Percentiles rank a stretch among this genome's conserved stretches.
Evolutionary conservation across 2,113 vertebrate species (phyloP).

Genomic region (Elanus axillaris): DNA sequence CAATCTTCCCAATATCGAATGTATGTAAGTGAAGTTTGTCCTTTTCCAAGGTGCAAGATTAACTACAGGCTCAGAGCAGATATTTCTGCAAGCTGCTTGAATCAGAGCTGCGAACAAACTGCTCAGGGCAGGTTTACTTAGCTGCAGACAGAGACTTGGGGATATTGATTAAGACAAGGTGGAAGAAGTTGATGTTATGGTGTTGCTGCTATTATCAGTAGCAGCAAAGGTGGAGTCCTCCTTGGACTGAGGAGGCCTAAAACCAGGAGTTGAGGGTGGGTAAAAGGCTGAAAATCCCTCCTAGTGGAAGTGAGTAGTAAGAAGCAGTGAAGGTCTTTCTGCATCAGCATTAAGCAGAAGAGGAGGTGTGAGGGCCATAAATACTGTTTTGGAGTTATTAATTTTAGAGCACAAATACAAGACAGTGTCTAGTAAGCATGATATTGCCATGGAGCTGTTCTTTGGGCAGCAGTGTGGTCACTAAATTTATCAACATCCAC

Average conservation of each 20-base stretch:
- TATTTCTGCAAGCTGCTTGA: not conserved
- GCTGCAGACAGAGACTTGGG: not conserved
- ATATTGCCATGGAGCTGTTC: not conserved
- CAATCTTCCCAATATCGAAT: not conserved
- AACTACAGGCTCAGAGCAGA: not conserved
- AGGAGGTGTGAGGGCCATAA: not conserved
- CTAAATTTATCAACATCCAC: not conserved
- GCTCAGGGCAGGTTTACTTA: not conserved
- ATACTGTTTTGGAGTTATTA: not conserved
- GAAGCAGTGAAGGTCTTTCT: not conserved
- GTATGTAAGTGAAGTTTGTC: not conserved
- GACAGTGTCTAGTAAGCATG: not conserved
- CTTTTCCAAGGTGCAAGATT: accelerated
- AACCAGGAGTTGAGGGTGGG: not conserved
- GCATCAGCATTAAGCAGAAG: not conserved
- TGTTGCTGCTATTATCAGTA: not conserved
- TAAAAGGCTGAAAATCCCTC: not conserved
- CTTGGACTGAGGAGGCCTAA: not conserved
- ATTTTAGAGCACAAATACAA: not conserved
- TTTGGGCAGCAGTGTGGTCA: not conserved
- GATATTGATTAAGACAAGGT: not conserved
- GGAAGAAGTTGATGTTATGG: not conserved
- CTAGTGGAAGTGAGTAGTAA: not conserved
- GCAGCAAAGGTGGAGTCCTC: not conserved
- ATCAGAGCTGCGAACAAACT: not conserved